phyloP scores from a whole-genome alignment of 2,888 invertebrate species.

The Pristionchus maxplancki region DNA sequence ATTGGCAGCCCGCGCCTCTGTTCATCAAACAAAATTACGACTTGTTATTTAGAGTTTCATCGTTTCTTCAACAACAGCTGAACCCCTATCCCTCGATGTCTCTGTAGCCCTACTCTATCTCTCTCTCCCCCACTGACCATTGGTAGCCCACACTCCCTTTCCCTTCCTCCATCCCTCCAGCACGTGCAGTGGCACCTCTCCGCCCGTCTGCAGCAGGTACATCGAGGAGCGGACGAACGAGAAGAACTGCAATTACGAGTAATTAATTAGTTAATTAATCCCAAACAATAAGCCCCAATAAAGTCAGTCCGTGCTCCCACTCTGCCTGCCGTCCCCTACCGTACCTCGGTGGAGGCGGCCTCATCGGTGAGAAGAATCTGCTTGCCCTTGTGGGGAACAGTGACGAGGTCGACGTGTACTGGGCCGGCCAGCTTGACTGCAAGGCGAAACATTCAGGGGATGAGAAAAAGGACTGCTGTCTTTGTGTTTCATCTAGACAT shows the following conservation, averaged over 20 bases:
- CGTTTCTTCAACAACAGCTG: neutral
- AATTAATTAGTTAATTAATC: neutral
- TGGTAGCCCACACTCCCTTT: constrained; percentile 44
- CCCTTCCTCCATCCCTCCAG: constrained; percentile 40
- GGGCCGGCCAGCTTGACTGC: constrained; percentile 50
- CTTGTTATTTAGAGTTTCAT: neutral
- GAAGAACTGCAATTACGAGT: constrained; percentile 23
- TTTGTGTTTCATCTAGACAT: too few relatives aligned
- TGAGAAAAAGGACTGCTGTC: neutral
- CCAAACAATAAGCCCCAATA: neutral
- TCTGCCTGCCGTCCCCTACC: neutral
- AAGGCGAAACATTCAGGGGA: neutral
- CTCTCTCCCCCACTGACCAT: neutral
- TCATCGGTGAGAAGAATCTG: constrained; percentile 23
- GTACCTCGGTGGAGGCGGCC: constrained; percentile 26
- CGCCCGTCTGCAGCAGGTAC: constrained; percentile 35
- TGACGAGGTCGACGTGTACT: constrained; percentile 40
- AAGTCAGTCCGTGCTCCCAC: neutral
- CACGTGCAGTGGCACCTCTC: neutral
- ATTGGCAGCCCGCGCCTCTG: too few relatives aligned
- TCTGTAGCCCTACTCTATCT: neutral
- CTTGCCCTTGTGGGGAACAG: constrained; percentile 36
- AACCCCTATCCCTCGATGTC: neutral
- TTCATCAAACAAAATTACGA: too few relatives aligned
- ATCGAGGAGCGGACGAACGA: constrained; percentile 12